These are phyloP conservation scores for Dreissena rostriformis DNA, from an alignment of 1,140 invertebrate species.

Conservation along the genomic window DNA sequence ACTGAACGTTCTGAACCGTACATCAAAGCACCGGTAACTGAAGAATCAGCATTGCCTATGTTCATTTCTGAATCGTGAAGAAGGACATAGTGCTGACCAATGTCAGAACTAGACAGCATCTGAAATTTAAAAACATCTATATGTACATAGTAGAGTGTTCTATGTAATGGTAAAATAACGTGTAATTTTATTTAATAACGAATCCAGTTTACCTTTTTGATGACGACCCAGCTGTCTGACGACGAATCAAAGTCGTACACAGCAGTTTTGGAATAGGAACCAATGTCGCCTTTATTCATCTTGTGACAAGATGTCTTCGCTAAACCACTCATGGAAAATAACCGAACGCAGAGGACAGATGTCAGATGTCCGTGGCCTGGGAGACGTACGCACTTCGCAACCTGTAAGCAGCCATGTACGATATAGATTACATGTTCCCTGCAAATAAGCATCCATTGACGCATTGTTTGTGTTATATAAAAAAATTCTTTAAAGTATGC, in stretches of 20 bases:
- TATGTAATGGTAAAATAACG: neutral
- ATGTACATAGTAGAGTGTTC: neutral
- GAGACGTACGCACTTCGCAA: constrained; percentile 14
- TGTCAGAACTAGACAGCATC: constrained; percentile 40
- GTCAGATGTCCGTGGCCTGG: constrained; percentile 12
- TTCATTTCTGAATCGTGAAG: constrained; percentile 52
- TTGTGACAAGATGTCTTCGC: neutral
- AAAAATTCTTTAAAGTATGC: too few relatives aligned
- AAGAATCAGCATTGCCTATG: constrained; percentile 28
- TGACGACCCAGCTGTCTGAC: neutral
- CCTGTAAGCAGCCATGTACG: neutral
- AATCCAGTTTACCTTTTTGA: constrained; percentile 5
- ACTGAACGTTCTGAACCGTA: constrained; percentile 35
- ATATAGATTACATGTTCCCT: too few relatives aligned
- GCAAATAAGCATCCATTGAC: too few relatives aligned
- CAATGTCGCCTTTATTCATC: neutral
- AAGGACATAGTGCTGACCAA: constrained; percentile 33
- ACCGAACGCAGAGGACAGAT: neutral
- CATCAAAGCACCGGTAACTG: constrained; percentile 22
- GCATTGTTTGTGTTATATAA: too few relatives aligned
- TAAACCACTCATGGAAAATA: constrained; percentile 11
- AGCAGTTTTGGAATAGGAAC: neutral
- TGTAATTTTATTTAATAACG: neutral
- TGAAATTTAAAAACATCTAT: neutral
- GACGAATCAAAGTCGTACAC: constrained; percentile 28